Base-by-base conservation (phyloP, 2,888 invertebrate genomes). In the Meghimatium bilineatum region DNA sequence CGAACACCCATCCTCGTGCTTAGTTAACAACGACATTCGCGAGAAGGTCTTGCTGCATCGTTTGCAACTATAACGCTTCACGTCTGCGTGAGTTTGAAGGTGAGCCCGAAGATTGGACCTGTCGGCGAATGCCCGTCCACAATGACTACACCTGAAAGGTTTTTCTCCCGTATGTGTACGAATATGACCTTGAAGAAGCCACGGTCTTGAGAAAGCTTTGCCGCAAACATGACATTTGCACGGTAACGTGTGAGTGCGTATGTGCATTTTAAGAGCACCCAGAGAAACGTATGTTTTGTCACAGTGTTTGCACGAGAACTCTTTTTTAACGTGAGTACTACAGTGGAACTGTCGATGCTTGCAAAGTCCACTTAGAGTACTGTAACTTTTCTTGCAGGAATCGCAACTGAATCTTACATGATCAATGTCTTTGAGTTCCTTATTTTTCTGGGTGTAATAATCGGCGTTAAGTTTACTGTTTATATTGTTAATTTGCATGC, bases 251-350 rank as follows among this genome's bases (percentile, higher is more conserved):
- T 99, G 99, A 8, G 99, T 99, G 85, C 99, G 95, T 89, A 99
- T 99, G 95, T 99, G 99, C 99, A 99, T 99, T 94, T 99, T 99
- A 20, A 99, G 95, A 0, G 99, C 99, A 1, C 99, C 99, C 87
- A 98, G 94, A 0, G 97, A 97, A 17, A 97, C 97, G 94, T 99
- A 99, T 38, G 97, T 96, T 94, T 99, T 99, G 87, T 97, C 97
- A 94, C 99, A 99, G 94, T 96, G 97, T 93, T 99, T 98, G 95
- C 99, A 99, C 91, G 96, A 96, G 94, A 98, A 98, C 14, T 97
- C 96, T 94, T 98, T 98, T 93, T 97, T 96, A 32, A 93, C 92
- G 60, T 97, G 96, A 34, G 84, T 83, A 3, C 97, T 96, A 93
- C 98, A 98, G 92, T 98, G 98, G 94, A 98, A 98, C 93, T 98